A percentile compares a stretch with the other conserved stretches of the same genome.
Conservation (phyloP, 2,797 vertebrate genomes). For the Eremophila alpestris region DNA sequence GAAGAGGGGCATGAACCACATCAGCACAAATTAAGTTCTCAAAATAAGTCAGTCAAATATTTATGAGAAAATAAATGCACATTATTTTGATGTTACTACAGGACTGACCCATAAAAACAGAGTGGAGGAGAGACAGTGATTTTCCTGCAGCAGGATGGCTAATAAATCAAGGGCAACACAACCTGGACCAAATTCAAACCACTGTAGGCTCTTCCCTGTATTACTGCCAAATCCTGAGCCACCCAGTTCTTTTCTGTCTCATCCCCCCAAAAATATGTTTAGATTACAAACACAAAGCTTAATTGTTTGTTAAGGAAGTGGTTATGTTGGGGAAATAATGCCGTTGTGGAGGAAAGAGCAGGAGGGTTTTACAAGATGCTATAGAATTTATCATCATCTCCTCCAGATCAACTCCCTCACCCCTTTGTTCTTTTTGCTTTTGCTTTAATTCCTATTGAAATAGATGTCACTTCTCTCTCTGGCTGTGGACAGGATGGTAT, state of each 20-base stretch:
- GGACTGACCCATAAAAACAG: not conserved
- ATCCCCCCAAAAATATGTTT: not conserved
- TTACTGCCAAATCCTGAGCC: slow-evolving; percentile 10
- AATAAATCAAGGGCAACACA: not conserved
- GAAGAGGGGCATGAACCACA: not conserved
- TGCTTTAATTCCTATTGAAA: slow-evolving; percentile 35
- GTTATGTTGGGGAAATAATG: slow-evolving; percentile 45
- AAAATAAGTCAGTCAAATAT: not conserved
- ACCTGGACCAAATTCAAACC: slow-evolving; percentile 22
- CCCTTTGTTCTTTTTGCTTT: not conserved
- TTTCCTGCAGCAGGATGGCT: not conserved
- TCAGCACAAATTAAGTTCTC: not conserved
- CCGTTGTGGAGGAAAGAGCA: not conserved
- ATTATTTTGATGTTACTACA: not conserved
- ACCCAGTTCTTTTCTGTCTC: not conserved
- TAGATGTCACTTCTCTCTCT: slow-evolving; percentile 16
- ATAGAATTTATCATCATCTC: slow-evolving; percentile 22
- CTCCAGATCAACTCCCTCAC: not conserved
- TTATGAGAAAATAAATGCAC: not conserved
- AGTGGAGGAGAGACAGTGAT: not conserved
- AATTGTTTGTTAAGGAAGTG: slow-evolving; percentile 64
- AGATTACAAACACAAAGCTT: slow-evolving; percentile 37
- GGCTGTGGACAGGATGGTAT: slow-evolving; percentile 23
- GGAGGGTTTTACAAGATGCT: slow-evolving; percentile 14
- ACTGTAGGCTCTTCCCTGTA: not conserved